A percentile compares a stretch with the other conserved stretches of the same genome.
phyloP scores from a whole-genome alignment of 2,888 invertebrate genomes.

The Aphrophora alni region DNA sequence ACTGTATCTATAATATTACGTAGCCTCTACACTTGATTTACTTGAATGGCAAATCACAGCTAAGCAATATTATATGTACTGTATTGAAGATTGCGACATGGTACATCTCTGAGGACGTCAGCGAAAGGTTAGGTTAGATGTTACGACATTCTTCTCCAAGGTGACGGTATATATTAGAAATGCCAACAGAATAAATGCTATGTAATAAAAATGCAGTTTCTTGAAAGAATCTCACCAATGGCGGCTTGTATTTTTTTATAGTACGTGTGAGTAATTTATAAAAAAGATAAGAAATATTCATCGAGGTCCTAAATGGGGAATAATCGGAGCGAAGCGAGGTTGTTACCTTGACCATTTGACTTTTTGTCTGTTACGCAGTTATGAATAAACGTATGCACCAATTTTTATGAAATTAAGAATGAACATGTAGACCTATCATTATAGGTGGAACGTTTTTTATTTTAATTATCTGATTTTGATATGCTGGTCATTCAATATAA shows the following conservation, averaged over 20 bases:
- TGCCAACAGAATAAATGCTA: conserved; percentile 2
- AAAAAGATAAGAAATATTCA: too few species aligned
- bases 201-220: neutral
- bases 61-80: neutral
- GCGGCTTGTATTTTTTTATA: neutral
- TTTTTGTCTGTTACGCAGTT: too few species aligned
- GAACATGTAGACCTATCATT: too few species aligned
- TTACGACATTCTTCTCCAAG: neutral
- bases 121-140: neutral
- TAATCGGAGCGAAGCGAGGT: too few species aligned
- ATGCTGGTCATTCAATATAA: too few species aligned
- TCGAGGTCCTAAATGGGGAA: too few species aligned
- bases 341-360: too few species aligned
- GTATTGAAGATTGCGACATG: neutral
- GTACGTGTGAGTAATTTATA: too few species aligned
- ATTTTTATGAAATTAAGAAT: too few species aligned
- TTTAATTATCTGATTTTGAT: too few species aligned
- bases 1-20: neutral
- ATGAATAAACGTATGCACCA: too few species aligned
- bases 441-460: too few species aligned
- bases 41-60: neutral
- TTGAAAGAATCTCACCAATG: neutral
- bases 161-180: neutral
- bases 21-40: neutral
- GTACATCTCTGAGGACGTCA: neutral